Percentiles rank a stretch among this genome's conserved stretches.
Conservation (phyloP, 2,888 invertebrate genomes). For the Atherix ibis region DNA sequence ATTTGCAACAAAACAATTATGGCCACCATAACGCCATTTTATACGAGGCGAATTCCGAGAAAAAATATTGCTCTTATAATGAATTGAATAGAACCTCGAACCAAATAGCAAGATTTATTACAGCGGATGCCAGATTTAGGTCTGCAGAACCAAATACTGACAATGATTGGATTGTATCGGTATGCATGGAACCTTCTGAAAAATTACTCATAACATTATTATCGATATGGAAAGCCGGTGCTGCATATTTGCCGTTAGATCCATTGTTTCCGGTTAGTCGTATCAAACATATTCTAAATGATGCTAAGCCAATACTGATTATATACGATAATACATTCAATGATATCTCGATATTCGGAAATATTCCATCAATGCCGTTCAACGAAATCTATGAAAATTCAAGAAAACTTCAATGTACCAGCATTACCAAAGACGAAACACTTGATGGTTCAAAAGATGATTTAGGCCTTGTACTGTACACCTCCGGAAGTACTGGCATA, state of each 20-base stretch:
- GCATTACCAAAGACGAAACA: slow-evolving; percentile 30
- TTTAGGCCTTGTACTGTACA: slow-evolving; percentile 60
- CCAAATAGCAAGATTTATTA: slow-evolving; percentile 28
- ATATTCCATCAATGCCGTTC: slow-evolving; percentile 18
- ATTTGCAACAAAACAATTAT: slow-evolving; percentile 39
- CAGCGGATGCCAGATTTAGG: slow-evolving; percentile 4
- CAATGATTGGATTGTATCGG: slow-evolving; percentile 57
- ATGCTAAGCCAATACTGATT: slow-evolving; percentile 48
- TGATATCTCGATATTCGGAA: slow-evolving; percentile 20
- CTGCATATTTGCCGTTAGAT: slow-evolving; percentile 73
- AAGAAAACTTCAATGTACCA: slow-evolving; percentile 17
- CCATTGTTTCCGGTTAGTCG: slow-evolving; percentile 52
- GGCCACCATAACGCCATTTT: slow-evolving; percentile 5
- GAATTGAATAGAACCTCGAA: slow-evolving; percentile 34
- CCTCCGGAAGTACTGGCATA: slow-evolving; percentile 78
- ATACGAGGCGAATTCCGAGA: slow-evolving; percentile 1
- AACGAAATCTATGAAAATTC: slow-evolving; percentile 23
- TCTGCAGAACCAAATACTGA: slow-evolving; percentile 39
- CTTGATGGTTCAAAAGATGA: slow-evolving; percentile 29
- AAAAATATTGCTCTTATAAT: slow-evolving; percentile 22
- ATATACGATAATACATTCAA: slow-evolving; percentile 44
- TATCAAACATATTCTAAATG: slow-evolving; percentile 57
- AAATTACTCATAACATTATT: slow-evolving; percentile 48
- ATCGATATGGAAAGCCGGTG: slow-evolving; percentile 66
- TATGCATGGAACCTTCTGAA: slow-evolving; percentile 65